A percentile compares a stretch with the other conserved stretches of the same genome.
These are phyloP conservation scores for Lutjanus erythropterus DNA, from an alignment of 2,113 vertebrate species.

Conservation along the genomic window DNA sequence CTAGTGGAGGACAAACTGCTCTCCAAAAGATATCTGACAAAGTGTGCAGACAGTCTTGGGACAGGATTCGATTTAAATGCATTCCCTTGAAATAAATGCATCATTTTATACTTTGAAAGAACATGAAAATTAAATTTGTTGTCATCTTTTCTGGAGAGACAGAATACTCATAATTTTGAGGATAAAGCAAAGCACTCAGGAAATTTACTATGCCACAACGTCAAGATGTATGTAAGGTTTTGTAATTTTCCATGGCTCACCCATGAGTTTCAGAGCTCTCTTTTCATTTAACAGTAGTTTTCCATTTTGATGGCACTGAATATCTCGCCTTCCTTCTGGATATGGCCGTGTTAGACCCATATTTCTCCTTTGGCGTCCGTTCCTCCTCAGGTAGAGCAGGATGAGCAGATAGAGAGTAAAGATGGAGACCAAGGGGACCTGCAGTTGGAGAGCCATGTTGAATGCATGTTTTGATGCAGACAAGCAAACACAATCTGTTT, in stretches of 20 bases:
- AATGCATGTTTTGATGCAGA: background rate
- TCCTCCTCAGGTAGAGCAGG: conserved; percentile 76
- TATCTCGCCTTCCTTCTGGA: conserved; percentile 52
- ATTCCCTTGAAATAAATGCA: background rate
- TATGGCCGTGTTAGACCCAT: conserved; percentile 77
- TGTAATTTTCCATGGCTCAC: conserved; percentile 57
- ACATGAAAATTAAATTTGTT: background rate
- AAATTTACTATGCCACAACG: background rate
- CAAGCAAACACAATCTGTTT: background rate
- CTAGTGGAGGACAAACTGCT: no score
- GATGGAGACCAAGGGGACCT: conserved; percentile 81
- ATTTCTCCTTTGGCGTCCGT: conserved; percentile 79
- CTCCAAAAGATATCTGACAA: no score
- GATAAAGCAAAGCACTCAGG: no score
- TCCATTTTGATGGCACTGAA: conserved; percentile 70
- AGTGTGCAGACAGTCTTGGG: background rate
- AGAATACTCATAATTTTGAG: background rate
- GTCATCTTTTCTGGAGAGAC: background rate
- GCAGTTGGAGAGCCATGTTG: background rate
- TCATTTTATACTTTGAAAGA: background rate
- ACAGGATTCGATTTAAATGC: background rate
- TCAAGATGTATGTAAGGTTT: background rate
- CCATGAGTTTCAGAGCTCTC: conserved; percentile 84
- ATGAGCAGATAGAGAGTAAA: conserved; percentile 84
- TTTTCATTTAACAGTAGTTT: conserved; percentile 82